Evolutionary conservation across 2,113 vertebrate species (phyloP).

Genomic region (Candoia aspera): DNA sequence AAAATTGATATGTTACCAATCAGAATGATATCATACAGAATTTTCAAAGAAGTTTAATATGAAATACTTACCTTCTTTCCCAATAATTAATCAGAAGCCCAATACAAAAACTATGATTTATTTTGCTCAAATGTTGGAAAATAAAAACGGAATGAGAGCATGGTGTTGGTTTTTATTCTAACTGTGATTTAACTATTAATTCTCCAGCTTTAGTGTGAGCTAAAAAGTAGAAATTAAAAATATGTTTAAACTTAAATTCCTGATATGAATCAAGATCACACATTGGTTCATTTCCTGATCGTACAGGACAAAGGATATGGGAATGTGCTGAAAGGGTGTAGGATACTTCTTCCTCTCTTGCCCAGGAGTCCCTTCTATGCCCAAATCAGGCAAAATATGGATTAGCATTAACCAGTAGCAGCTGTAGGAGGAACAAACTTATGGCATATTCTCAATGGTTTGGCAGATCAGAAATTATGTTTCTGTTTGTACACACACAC

Average conservation of each 20-base stretch:
- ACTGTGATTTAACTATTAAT: conserved; percentile 7
- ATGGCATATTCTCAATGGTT: not conserved
- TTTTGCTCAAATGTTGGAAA: not conserved
- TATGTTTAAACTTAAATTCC: conserved; percentile 26
- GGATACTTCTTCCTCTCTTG: not conserved
- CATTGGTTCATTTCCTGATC: not conserved
- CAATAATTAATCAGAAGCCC: conserved; percentile 14
- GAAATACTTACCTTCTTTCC: not conserved
- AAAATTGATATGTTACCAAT: not conserved
- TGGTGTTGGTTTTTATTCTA: conserved; percentile 14
- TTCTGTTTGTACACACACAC: not conserved
- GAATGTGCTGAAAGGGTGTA: not conserved
- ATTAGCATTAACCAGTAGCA: not conserved
- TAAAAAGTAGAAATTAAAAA: conserved; percentile 15
- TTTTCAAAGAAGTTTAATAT: not conserved
- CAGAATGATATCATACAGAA: not conserved
- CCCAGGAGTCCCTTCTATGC: not conserved
- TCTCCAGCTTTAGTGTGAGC: not conserved
- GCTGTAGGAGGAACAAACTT: not conserved
- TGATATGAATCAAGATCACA: not conserved
- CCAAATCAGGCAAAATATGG: not conserved
- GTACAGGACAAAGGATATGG: not conserved
- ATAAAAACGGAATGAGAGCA: not conserved
- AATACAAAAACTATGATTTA: not conserved
- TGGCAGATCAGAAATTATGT: not conserved